A percentile compares a stretch with the other conserved stretches of the same genome.
These are phyloP conservation scores for Melanaphis sacchari DNA, from an alignment of 1,140 invertebrate species.

Conservation along the genomic window DNA sequence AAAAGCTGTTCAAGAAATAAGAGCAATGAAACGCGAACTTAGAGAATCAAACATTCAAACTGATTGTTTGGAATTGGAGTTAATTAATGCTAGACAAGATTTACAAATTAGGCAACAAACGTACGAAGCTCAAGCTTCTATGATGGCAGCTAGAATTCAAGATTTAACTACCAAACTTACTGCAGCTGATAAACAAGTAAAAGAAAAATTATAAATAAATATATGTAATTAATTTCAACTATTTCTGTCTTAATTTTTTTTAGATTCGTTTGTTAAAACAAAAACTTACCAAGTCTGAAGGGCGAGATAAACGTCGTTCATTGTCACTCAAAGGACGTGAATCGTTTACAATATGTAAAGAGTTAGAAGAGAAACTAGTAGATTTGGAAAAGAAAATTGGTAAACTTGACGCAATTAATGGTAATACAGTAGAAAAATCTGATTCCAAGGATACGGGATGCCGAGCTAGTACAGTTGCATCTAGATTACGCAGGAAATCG, in stretches of 20 bases:
- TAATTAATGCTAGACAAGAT: slow-evolving; percentile 77
- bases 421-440: slow-evolving; percentile 60
- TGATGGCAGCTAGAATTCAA: slow-evolving; percentile 84
- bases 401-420: slow-evolving; percentile 69
- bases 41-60: slow-evolving; percentile 80
- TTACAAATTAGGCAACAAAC: slow-evolving; percentile 73
- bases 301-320: slow-evolving; percentile 78
- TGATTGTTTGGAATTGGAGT: slow-evolving; percentile 79
- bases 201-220: not conserved
- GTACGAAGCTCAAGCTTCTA: slow-evolving; percentile 75
- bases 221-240: not conserved
- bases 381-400: slow-evolving; percentile 81
- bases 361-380: slow-evolving; percentile 81
- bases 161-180: slow-evolving; percentile 83
- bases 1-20: slow-evolving; percentile 82
- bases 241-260: slow-evolving; percentile 40
- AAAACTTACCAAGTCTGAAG: slow-evolving; percentile 79
- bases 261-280: slow-evolving; percentile 76
- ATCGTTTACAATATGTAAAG: slow-evolving; percentile 79
- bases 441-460: slow-evolving; percentile 5
- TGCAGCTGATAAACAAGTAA: slow-evolving; percentile 78
- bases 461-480: slow-evolving; percentile 49
- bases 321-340: slow-evolving; percentile 81
- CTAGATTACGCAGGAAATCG: slow-evolving; percentile 71
- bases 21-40: slow-evolving; percentile 80